phyloP scores from a whole-genome alignment of 2,888 invertebrate genomes.

The Scaptomyza cyrtandrae region DNA sequence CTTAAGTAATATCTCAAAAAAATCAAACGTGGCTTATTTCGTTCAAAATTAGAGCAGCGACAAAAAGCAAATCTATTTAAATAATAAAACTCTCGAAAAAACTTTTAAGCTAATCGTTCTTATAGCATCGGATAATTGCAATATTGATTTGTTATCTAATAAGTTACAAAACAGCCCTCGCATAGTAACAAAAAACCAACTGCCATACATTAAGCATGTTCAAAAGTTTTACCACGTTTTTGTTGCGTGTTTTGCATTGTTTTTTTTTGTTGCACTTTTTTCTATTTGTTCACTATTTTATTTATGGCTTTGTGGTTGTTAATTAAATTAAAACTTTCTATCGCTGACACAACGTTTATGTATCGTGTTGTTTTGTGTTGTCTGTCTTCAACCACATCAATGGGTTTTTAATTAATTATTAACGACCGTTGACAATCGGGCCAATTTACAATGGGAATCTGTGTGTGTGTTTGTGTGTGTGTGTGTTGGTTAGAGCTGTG shows the following conservation, averaged over 20 bases:
- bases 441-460: conserved; percentile 22
- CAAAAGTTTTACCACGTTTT: conserved; percentile 12
- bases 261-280: conserved; percentile 1
- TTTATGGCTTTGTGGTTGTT: conserved; percentile 40
- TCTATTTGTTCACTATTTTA: conserved; percentile 1
- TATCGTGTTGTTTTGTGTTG: background rate
- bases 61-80: no score
- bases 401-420: conserved; percentile 61
- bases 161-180: conserved; percentile 11
- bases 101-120: no score
- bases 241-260: conserved; percentile 1
- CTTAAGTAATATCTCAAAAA: background rate
- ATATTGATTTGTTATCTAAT: background rate
- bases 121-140: no score
- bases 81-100: no score
- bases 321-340: conserved; percentile 68
- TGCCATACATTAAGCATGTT: conserved; percentile 16
- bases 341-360: conserved; percentile 29
- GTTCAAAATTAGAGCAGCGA: no score
- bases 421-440: conserved; percentile 15
- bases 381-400: conserved; percentile 42
- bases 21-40: no score
- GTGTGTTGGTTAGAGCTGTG: background rate
- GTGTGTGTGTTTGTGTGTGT: no score
- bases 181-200: conserved; percentile 7